Evolutionary conservation across 2,888 invertebrate species (phyloP).

Genomic region (Falcaria lacertinaria): DNA sequence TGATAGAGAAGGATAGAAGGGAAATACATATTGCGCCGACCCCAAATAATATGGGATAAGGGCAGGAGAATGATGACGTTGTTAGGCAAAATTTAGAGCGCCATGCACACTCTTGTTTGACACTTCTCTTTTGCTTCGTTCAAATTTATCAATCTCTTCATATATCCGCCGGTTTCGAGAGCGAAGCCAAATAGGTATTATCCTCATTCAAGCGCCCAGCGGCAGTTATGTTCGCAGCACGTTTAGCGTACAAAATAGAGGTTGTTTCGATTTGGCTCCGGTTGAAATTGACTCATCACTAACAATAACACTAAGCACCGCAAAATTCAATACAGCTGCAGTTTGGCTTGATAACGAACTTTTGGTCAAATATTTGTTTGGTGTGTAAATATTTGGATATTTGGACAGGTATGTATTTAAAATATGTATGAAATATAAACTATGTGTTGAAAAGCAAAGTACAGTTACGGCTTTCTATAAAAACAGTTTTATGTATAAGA

Average conservation of each 20-base stretch:
- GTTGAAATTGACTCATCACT: slow-evolving; percentile 30
- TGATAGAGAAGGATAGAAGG: no score
- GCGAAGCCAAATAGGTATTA: not conserved
- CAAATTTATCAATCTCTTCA: no score
- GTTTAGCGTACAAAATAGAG: slow-evolving; percentile 16
- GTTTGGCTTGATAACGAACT: slow-evolving; percentile 9
- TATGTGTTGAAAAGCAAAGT: no score
- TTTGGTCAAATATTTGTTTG: slow-evolving; percentile 17
- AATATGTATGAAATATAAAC: slow-evolving; percentile 1
- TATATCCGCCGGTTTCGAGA: not conserved
- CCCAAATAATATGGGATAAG: no score
- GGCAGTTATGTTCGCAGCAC: slow-evolving; percentile 2
- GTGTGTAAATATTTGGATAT: slow-evolving; percentile 9
- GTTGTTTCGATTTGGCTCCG: slow-evolving; percentile 30
- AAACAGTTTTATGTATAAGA: no score
- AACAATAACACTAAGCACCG: slow-evolving; percentile 28
- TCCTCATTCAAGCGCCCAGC: not conserved
- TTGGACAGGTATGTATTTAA: no score
- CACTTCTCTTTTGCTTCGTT: no score
- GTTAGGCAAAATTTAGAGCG: no score
- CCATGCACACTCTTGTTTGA: no score
- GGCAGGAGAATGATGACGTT: no score
- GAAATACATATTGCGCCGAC: no score
- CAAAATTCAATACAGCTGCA: slow-evolving; percentile 23
- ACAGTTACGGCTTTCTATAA: no score